A percentile compares a stretch with the other conserved stretches of the same genome.
Conservation (phyloP, 2,888 invertebrate species). For the Drosophila gaucha region DNA sequence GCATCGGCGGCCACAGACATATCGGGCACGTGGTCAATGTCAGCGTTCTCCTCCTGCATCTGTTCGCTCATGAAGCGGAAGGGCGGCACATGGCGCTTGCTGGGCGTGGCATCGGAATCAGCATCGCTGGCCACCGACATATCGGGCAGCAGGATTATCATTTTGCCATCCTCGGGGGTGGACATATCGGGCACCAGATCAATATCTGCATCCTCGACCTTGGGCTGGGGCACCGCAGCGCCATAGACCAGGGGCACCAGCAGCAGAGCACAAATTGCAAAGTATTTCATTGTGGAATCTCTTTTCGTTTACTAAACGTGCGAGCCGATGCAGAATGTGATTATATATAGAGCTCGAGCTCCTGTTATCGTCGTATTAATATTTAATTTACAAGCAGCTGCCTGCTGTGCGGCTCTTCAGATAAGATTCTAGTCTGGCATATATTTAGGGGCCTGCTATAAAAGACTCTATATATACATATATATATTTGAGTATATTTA, state of each 20-base stretch:
- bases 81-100: not conserved
- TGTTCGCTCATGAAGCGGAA: slow-evolving; percentile 12
- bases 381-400: slow-evolving; percentile 45
- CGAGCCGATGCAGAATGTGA: not conserved
- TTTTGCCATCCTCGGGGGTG: slow-evolving; percentile 26
- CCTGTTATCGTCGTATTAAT: slow-evolving; percentile 39
- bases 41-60: not conserved
- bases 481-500: slow-evolving; percentile 2
- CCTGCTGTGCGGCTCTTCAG: slow-evolving; percentile 28
- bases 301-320: slow-evolving; percentile 44
- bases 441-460: slow-evolving; percentile 12
- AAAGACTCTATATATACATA: slow-evolving; percentile 1
- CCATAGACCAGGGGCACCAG: slow-evolving; percentile 65
- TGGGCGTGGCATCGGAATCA: not conserved
- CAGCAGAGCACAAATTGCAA: slow-evolving; percentile 59
- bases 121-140: slow-evolving; percentile 55
- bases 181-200: slow-evolving; percentile 50
- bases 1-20: slow-evolving; percentile 55
- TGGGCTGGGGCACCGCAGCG: slow-evolving; percentile 33
- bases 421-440: slow-evolving; percentile 41
- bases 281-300: slow-evolving; percentile 55
- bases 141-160: slow-evolving; percentile 14
- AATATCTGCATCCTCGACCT: slow-evolving; percentile 21
- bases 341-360: slow-evolving; percentile 38
- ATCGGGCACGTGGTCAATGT: slow-evolving; percentile 45